phyloP scores from a whole-genome alignment of 2,113 vertebrate species.

The Malurus elegans region DNA sequence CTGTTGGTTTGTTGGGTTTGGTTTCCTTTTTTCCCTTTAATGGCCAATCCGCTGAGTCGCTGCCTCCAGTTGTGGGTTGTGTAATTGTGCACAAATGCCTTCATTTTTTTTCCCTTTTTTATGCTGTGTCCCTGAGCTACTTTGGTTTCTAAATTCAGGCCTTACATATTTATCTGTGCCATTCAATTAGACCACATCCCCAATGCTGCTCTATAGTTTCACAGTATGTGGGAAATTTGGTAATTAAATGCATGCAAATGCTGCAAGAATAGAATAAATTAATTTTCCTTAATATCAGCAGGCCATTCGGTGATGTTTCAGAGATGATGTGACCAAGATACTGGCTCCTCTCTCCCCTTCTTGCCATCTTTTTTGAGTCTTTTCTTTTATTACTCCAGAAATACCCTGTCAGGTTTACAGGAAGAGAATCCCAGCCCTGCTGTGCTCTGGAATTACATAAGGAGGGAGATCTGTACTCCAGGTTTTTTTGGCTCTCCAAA shows the following conservation, averaged over 20 bases:
- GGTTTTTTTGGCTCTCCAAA: neutral
- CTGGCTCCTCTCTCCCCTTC: neutral
- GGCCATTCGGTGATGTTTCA: neutral
- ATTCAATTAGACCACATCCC: slow-evolving; percentile 66
- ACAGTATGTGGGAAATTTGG: slow-evolving; percentile 56
- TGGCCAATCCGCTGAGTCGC: neutral
- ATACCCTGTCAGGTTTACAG: neutral
- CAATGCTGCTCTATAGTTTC: slow-evolving; percentile 30
- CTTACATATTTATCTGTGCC: slow-evolving; percentile 65
- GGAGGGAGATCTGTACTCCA: neutral
- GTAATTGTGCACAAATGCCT: neutral
- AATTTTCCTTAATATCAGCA: slow-evolving; percentile 17
- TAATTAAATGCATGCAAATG: slow-evolving; percentile 61
- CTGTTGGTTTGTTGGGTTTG: neutral
- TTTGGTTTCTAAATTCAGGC: slow-evolving; percentile 65
- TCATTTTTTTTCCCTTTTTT: neutral
- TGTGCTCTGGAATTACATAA: neutral
- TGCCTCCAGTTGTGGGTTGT: neutral
- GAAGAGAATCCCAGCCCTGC: neutral
- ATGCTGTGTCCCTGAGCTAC: slow-evolving; percentile 60
- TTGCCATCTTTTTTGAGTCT: neutral
- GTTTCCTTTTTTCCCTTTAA: neutral
- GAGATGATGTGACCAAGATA: neutral
- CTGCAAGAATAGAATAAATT: slow-evolving; percentile 57
- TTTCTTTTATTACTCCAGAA: neutral